phyloP scores from a whole-genome alignment of 2,797 vertebrate species.

The Sebastes taczanowskii region DNA sequence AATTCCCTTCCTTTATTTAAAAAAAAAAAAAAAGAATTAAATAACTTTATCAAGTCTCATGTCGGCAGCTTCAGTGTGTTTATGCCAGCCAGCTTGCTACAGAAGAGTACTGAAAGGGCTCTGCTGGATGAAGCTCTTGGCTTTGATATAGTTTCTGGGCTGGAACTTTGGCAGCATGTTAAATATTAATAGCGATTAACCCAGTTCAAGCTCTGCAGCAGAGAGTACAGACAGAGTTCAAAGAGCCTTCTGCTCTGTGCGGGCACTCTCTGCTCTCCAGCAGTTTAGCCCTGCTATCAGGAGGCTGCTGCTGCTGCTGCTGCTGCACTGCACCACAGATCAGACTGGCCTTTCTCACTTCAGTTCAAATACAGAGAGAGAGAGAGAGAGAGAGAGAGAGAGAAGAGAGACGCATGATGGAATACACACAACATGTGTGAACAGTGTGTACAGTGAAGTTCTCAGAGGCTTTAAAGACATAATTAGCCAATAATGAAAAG shows the following conservation, averaged over 20 bases:
- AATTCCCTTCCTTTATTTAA: constrained; percentile 42
- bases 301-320: constrained; percentile 72
- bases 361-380: constrained; percentile 52
- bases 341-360: constrained; percentile 69
- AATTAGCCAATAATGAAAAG: constrained; percentile 78
- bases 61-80: constrained; percentile 68
- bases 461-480: constrained; percentile 73
- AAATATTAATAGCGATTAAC: constrained; percentile 90
- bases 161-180: constrained; percentile 84
- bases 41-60: constrained; percentile 67
- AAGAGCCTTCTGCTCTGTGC: constrained; percentile 83
- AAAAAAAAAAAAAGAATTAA: constrained; percentile 48
- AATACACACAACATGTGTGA: constrained; percentile 8
- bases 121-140: constrained; percentile 80
- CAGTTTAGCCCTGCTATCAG: constrained; percentile 82
- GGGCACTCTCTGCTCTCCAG: constrained; percentile 81
- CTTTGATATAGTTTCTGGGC: constrained; percentile 87
- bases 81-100: constrained; percentile 63
- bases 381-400: neutral
- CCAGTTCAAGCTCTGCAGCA: constrained; percentile 86
- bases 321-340: constrained; percentile 76
- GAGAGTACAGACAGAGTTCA: constrained; percentile 85
- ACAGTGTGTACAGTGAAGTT: constrained; percentile 63
- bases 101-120: constrained; percentile 68
- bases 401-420: neutral